These are phyloP conservation scores for Papilio protenor DNA, from an alignment of 2,888 invertebrate species.

Conservation along the genomic window DNA sequence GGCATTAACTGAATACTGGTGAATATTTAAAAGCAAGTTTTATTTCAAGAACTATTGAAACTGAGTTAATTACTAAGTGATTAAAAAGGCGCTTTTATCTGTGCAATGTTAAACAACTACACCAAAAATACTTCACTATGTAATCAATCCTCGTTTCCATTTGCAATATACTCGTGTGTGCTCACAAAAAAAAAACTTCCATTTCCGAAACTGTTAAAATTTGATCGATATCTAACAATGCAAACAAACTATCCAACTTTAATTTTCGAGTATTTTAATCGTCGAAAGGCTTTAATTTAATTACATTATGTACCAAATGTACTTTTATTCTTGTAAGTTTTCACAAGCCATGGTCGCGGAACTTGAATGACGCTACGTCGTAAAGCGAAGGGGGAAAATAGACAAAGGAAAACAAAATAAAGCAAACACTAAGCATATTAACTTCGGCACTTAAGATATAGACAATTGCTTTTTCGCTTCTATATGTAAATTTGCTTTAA, in stretches of 20 bases:
- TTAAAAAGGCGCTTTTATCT: background rate
- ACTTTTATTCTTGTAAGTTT: background rate
- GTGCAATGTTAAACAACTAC: background rate
- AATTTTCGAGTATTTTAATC: background rate
- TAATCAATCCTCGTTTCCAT: background rate
- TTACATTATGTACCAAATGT: background rate
- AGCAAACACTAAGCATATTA: background rate
- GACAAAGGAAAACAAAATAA: background rate
- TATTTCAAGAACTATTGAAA: background rate
- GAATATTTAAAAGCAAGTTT: too few species aligned
- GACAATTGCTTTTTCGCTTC: background rate
- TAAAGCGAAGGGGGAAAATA: conserved; percentile 5
- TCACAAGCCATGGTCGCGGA: background rate
- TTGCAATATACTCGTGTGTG: background rate
- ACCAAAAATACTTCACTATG: background rate
- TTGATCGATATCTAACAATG: background rate
- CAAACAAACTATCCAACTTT: background rate
- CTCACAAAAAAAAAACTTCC: background rate
- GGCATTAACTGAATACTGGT: too few species aligned
- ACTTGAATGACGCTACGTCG: background rate
- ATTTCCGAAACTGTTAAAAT: background rate
- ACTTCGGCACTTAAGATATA: background rate
- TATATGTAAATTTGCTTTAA: background rate
- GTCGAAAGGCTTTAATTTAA: background rate
- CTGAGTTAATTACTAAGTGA: background rate